phyloP scores from a whole-genome alignment of 2,113 vertebrate species.

The Cettia cetti region DNA sequence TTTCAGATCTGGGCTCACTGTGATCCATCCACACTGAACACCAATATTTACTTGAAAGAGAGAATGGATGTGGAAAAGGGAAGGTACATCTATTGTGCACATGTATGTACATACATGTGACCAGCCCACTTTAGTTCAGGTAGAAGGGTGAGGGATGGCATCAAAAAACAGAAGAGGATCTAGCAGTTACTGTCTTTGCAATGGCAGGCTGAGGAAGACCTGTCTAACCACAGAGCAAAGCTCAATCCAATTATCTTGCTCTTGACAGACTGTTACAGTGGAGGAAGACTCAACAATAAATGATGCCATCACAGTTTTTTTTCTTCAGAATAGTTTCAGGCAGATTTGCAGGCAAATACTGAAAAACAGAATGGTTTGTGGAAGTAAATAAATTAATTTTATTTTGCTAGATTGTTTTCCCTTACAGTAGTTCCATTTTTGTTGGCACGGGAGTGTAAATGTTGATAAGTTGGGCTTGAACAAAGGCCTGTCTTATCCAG shows the following conservation, averaged over 20 bases:
- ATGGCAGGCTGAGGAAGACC: not conserved
- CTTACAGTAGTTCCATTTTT: not conserved
- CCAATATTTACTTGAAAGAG: not conserved
- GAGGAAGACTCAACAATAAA: not conserved
- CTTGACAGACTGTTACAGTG: not conserved
- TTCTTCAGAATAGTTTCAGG: not conserved
- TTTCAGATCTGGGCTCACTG: not conserved
- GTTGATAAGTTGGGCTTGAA: not conserved
- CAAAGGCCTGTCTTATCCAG: not conserved
- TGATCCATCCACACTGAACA: not conserved
- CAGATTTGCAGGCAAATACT: not conserved
- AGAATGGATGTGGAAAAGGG: not conserved
- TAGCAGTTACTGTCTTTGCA: not conserved
- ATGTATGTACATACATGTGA: fast-evolving
- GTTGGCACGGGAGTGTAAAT: not conserved
- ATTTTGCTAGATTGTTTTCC: not conserved
- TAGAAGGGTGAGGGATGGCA: not conserved
- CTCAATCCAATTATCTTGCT: not conserved
- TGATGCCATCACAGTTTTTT: not conserved
- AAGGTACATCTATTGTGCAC: not conserved
- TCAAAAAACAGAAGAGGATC: not conserved
- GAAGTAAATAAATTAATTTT: not conserved
- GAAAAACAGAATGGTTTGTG: not conserved
- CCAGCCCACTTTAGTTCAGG: not conserved
- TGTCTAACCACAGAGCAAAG: not conserved